Evolutionary conservation across 1,140 invertebrate species (phyloP), one percentile per base, ranked within the genome.

Genomic region (Macrobrachium nipponense): DNA sequence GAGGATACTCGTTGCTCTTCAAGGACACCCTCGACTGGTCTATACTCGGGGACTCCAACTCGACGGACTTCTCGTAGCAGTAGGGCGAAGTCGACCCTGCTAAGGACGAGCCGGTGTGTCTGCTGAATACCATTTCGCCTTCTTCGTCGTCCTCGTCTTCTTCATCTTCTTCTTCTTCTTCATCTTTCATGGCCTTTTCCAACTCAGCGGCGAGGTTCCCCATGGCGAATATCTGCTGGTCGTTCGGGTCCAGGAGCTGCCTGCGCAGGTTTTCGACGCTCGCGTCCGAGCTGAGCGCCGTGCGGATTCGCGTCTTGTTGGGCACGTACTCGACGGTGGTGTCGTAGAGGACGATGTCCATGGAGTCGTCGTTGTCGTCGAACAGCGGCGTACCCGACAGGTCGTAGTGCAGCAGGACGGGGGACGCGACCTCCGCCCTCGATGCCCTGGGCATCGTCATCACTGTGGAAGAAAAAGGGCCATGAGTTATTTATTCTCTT

Each of bases 291-390:
- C 27, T 64, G 23, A 79, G 59, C 5, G 77, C 59, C 14, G 77
- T 79, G 20, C 60, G 77, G 15, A 61, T 79, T 36, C 61, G 61
- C 3, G 77, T 79, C 8, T 43, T 61, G 60, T 36, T 7, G 5
- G 77, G 77, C 15, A 79, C 11, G 77, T 64, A 79, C 77, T 79
- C 77, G 10, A 79, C 77, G 14, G 23, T 64, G 12, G 77, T 79
- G 77, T 79, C 77, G 60, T 61, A 79, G 14, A 79, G 12, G 10
- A 64, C 60, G 5, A 79, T 36, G 17, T 79, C 77, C 36, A 61
- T 15, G 23, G 76, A 11, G 76, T 78, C 76, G 6, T 78, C 76
- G 18, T 61, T 20, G 77, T 79, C 77, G 14, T 79, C 23, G 27
- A 79, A 64, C 23, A 64, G 27, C 27, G 77, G 77, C n/a, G 77